Percentiles rank a stretch among this genome's conserved stretches.
Conservation (phyloP, 2,888 invertebrate genomes). For the Macrophya annulata region DNA sequence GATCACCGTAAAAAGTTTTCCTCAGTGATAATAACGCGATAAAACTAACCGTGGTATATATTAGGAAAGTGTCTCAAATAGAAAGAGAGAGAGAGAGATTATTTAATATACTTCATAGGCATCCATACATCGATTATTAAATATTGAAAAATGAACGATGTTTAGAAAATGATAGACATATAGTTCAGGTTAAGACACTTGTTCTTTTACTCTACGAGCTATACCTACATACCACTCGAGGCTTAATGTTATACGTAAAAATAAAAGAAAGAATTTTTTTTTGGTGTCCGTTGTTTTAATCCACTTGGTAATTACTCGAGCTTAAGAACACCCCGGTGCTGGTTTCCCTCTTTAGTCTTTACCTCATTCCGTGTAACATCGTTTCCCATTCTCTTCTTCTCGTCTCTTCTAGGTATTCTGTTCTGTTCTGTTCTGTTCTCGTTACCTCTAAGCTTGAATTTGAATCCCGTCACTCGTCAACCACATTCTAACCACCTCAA, state of each 20-base stretch:
- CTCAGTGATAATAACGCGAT: constrained; percentile 21
- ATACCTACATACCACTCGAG: not conserved
- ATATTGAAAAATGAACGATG: not conserved
- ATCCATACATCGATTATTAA: not conserved
- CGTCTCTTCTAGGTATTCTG: not conserved
- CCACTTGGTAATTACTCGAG: constrained; percentile 33
- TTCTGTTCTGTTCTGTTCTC: not conserved
- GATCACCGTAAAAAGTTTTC: constrained; percentile 15
- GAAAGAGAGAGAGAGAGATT: not conserved
- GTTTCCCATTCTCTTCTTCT: not conserved
- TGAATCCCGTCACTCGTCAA: constrained; percentile 36
- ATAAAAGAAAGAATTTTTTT: not conserved
- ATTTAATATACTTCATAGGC: not conserved
- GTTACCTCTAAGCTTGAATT: constrained; percentile 9
- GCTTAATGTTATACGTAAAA: not conserved
- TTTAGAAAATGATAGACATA: no score
- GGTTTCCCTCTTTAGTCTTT: constrained; percentile 13
- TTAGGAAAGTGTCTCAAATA: not conserved
- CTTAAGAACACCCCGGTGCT: constrained; percentile 39
- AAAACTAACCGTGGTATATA: not conserved
- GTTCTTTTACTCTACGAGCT: not conserved
- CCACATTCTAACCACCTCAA: constrained; percentile 17
- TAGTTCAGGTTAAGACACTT: not conserved
- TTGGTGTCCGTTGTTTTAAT: constrained; percentile 37
- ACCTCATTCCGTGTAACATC: not conserved